These are phyloP conservation scores for Crioceris asparagi DNA, from an alignment of 2,888 invertebrate species.

Conservation along the genomic window DNA sequence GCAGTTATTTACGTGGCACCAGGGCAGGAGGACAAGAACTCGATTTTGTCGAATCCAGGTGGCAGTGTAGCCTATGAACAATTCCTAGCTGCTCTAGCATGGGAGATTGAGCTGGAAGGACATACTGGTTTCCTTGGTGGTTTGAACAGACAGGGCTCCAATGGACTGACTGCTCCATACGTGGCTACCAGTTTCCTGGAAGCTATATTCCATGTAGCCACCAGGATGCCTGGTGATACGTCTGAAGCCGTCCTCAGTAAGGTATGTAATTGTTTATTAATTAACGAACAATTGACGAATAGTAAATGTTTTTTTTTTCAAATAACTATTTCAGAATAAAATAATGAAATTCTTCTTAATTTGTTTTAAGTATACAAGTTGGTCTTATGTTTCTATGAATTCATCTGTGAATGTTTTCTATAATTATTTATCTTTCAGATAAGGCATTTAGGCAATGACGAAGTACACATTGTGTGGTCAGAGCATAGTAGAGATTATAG, in stretches of 20 bases:
- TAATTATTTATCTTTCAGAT: conserved; percentile 48
- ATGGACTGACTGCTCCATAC: conserved; percentile 92
- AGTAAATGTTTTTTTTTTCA: too few relatives aligned
- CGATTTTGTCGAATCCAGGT: conserved; percentile 81
- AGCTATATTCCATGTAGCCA: conserved; percentile 95
- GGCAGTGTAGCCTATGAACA: conserved; percentile 92
- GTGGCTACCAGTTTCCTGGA: conserved; percentile 88
- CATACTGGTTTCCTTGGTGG: conserved; percentile 96
- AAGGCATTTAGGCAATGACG: conserved; percentile 93
- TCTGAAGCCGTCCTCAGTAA: conserved; percentile 81
- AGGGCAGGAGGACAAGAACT: conserved; percentile 93
- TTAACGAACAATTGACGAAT: background rate
- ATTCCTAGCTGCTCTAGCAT: conserved; percentile 55
- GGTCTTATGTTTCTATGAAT: background rate
- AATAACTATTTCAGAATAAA: too few relatives aligned
- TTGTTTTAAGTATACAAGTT: too few relatives aligned
- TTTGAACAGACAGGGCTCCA: conserved; percentile 76
- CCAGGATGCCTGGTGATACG: conserved; percentile 86
- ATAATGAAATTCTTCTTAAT: too few relatives aligned
- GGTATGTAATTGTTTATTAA: conserved; percentile 36
- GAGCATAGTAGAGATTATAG: conserved; percentile 94
- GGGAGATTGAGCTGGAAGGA: conserved; percentile 82
- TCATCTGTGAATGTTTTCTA: background rate
- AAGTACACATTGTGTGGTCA: conserved; percentile 98
- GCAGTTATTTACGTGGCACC: conserved; percentile 97